These are phyloP conservation scores for Cistogaster globosa DNA, from an alignment of 2,888 invertebrate genomes.

Conservation along the genomic window DNA sequence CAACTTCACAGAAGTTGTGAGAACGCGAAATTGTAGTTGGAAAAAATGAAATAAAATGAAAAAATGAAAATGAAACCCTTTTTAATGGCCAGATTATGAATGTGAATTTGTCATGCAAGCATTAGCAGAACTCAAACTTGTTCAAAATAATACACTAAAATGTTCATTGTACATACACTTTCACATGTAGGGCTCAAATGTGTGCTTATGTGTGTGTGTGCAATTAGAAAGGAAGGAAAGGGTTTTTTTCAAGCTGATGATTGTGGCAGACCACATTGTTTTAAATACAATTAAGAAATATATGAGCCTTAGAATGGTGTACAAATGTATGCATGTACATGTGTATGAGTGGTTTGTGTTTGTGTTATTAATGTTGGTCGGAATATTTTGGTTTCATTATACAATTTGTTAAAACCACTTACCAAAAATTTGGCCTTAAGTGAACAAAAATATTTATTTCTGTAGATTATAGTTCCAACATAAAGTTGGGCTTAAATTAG, in stretches of 20 bases:
- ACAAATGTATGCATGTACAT: background rate
- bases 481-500: slow-evolving; percentile 32
- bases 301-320: slow-evolving; percentile 13
- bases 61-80: slow-evolving; percentile 59
- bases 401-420: slow-evolving; percentile 48
- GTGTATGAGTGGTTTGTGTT: background rate
- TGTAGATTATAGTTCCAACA: slow-evolving; percentile 11
- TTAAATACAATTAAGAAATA: slow-evolving; percentile 35
- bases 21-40: slow-evolving; percentile 57
- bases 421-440: slow-evolving; percentile 45
- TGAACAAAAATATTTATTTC: background rate
- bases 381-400: slow-evolving; percentile 49
- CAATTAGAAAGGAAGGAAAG: slow-evolving; percentile 33
- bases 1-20: slow-evolving; percentile 42
- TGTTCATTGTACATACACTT: background rate
- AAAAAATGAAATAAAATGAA: slow-evolving; percentile 34
- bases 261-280: slow-evolving; percentile 60
- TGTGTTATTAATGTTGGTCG: slow-evolving; percentile 45
- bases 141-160: slow-evolving; percentile 45
- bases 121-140: slow-evolving; percentile 74
- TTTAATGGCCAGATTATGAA: slow-evolving; percentile 77
- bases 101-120: slow-evolving; percentile 82
- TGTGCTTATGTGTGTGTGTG: background rate
- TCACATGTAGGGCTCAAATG: background rate
- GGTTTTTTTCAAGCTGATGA: slow-evolving; percentile 40